Base-by-base conservation (phyloP, 2,797 vertebrate species). In the Emydoidea blandingii region DNA sequence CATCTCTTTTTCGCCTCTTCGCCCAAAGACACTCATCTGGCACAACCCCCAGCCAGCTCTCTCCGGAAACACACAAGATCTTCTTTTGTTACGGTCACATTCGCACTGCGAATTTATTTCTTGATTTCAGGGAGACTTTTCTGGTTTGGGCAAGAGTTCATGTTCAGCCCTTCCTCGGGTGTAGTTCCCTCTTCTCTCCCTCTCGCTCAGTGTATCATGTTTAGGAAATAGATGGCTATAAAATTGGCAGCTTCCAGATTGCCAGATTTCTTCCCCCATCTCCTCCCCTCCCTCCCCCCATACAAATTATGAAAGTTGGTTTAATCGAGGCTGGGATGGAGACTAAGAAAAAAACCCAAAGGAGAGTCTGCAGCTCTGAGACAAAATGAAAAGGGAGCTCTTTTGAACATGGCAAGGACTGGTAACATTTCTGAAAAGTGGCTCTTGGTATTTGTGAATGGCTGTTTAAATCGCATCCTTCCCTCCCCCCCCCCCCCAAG, bases 121-220 rank as follows among this genome's bases (percentile, higher is more conserved):
- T 47, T 8, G 44, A 31, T 78, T 78, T 78, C 12, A 78, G 44
- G 14, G 27, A 16, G 44, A 31, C 8, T 15, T 72, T 27, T 78
- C 19, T 23, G 15, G 59, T 37, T 37, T 5, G 34, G 65, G 37
- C 34, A 10, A 10, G 12, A 5, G 31, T n/a, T 31, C 15, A 9
- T 65, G 5, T n/a, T 15, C 62, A 37, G n/a, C n/a, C 65, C 65
- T 76, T 27, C 62, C 83, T 92, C 85, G 95, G 95, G 93, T 94
- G 89, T 79, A 81, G 62, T 34, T 72, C 89, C 74, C 88, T 56
- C 11, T 86, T 92, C 88, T 91, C 93, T 87, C 80, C 79, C 92
- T 41, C 53, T 16, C 14, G 21, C 50, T 34, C 49, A 8, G 52
- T 18, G 78, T 11, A 72, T 27, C 1, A 1, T 14, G 85, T 93